Conservation (phyloP, 2,797 vertebrate genomes). For the Aselliscus stoliczkanus region DNA sequence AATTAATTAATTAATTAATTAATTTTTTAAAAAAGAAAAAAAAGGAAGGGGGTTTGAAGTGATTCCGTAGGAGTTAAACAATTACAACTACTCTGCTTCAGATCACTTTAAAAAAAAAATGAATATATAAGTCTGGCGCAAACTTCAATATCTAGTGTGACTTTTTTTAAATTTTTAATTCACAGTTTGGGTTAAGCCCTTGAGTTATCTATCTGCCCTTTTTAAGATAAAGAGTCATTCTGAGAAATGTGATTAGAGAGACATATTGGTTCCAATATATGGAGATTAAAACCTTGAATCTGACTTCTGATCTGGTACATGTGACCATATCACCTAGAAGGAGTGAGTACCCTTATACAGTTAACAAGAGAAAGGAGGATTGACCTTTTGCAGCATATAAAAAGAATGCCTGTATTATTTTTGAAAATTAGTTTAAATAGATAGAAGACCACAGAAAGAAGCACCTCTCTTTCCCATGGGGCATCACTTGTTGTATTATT, state of each 20-base stretch:
- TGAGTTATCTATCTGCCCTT: neutral
- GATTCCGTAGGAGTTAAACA: neutral
- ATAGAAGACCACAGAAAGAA: neutral
- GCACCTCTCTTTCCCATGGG: neutral
- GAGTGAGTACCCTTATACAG: neutral
- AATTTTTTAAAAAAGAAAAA: too few species aligned
- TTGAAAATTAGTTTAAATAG: slow-evolving; percentile 3
- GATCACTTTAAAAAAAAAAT: neutral
- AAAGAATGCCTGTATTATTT: neutral
- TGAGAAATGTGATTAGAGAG: neutral
- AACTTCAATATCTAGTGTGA: neutral
- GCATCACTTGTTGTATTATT: neutral
- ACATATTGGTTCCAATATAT: neutral
- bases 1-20: too few species aligned
- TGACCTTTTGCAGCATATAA: neutral
- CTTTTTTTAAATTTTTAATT: slow-evolving; percentile 16
- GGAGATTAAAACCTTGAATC: neutral
- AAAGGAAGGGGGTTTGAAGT: neutral
- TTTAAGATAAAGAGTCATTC: neutral
- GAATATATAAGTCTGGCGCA: neutral
- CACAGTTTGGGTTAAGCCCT: neutral
- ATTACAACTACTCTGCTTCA: neutral
- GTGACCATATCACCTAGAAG: neutral
- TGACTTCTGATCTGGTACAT: neutral
- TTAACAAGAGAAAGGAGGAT: neutral